These are phyloP conservation scores for Porites lobata DNA, from an alignment of 92 coral and sea anemone species.

Conservation along the genomic window DNA sequence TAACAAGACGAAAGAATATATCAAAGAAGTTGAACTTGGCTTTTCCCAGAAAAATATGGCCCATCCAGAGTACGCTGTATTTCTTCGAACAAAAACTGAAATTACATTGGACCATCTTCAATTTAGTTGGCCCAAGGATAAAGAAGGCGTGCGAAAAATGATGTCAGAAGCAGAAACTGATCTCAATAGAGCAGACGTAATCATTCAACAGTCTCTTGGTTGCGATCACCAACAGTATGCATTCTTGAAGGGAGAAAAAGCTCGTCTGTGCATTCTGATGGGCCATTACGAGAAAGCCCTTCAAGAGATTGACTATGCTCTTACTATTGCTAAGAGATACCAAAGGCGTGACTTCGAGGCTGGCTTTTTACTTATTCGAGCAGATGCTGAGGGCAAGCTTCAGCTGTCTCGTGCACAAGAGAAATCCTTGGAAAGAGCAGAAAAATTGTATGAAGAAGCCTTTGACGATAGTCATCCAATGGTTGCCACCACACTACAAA, in stretches of 20 bases:
- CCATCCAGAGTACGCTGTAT: constrained; percentile 16
- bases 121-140: background rate
- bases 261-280: constrained; percentile 18
- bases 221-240: background rate
- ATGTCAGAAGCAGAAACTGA: constrained; percentile 1
- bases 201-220: background rate
- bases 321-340: background rate
- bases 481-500: constrained; percentile 3
- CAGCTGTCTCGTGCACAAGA: background rate
- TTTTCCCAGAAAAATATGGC: background rate
- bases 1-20: constrained; percentile 1
- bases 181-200: constrained; percentile 18
- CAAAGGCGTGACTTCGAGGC: background rate
- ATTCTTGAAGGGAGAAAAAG: constrained; percentile 5
- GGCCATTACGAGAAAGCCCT: background rate
- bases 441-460: too few species aligned
- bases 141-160: background rate
- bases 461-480: too few species aligned
- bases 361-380: constrained; percentile 1
- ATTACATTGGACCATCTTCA: constrained; percentile 1
- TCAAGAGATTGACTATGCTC: background rate
- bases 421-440: constrained; percentile 13
- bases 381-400: constrained; percentile 19
- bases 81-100: constrained; percentile 27
- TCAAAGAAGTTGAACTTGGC: constrained; percentile 16